These are phyloP conservation scores for Emydura subglobosa DNA, from an alignment of 2,113 vertebrate genomes.

Conservation along the genomic window DNA sequence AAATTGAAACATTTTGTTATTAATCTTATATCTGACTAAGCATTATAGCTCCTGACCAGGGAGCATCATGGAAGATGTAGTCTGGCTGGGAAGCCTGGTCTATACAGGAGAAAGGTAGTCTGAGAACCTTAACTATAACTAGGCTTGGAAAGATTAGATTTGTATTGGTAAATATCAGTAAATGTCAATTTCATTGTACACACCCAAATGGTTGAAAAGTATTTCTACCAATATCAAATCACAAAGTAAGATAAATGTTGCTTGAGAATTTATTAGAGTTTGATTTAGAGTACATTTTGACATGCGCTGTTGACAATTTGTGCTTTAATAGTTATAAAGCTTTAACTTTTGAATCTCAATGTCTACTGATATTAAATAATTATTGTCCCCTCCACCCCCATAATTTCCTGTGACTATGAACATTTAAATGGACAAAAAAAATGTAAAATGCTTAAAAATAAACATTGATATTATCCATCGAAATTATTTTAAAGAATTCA, in stretches of 20 bases:
- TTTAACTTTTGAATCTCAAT: not conserved
- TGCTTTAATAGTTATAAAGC: not conserved
- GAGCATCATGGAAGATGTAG: not conserved
- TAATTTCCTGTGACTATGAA: not conserved
- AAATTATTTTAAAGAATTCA: not conserved
- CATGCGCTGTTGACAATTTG: not conserved
- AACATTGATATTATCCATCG: not conserved
- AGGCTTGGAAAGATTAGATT: not conserved
- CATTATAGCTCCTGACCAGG: not conserved
- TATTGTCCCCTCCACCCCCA: not conserved
- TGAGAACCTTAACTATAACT: not conserved
- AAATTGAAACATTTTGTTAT: not conserved
- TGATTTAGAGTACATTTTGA: not conserved
- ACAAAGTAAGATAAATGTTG: not conserved
- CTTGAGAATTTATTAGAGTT: not conserved
- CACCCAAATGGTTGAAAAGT: not conserved
- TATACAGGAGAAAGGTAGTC: accelerated
- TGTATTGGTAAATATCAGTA: not conserved
- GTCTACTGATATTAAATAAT: not conserved
- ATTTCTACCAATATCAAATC: not conserved
- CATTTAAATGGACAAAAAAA: not conserved
- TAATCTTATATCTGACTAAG: not conserved
- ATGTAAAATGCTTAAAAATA: too few species aligned
- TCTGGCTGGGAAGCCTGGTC: not conserved
- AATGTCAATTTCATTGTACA: not conserved